Conservation (phyloP, 2,113 vertebrate species). For the Amphilophus citrinellus region DNA sequence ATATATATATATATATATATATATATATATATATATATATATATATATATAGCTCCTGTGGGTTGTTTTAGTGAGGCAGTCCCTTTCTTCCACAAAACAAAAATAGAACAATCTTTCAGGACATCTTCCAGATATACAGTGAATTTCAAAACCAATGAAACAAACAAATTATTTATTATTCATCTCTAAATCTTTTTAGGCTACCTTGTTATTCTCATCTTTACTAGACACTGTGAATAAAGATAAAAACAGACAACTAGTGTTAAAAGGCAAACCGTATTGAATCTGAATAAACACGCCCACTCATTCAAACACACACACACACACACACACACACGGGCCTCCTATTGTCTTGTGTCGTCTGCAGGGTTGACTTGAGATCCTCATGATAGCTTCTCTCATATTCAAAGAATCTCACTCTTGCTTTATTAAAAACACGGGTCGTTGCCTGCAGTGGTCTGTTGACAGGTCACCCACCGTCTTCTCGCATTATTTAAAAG, state of each 20-base stretch:
- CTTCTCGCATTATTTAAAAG: conserved; percentile 75
- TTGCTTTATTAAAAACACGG: conserved; percentile 60
- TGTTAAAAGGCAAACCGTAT: conserved; percentile 98
- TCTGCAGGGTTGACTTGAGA: conserved; percentile 80
- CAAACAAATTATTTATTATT: conserved; percentile 84
- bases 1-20: too few species aligned
- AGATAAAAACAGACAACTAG: conserved; percentile 94
- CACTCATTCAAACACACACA: conserved; percentile 26
- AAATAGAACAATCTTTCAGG: conserved; percentile 66
- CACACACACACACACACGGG: conserved; percentile 1
- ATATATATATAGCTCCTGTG: conserved; percentile 51
- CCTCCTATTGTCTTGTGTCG: conserved; percentile 74
- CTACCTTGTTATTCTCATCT: conserved; percentile 91
- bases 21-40: not conserved
- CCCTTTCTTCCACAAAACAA: conserved; percentile 48
- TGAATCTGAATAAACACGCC: conserved; percentile 82
- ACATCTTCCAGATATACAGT: conserved; percentile 86
- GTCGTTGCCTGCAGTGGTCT: conserved; percentile 78
- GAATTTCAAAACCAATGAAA: conserved; percentile 86
- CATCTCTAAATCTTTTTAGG: conserved; percentile 84
- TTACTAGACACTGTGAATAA: conserved; percentile 94
- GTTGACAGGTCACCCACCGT: conserved; percentile 52
- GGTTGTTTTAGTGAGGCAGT: conserved; percentile 70
- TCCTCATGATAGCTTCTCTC: conserved; percentile 35
- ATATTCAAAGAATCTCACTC: conserved; percentile 67